These are phyloP conservation scores for Aleiodes sp. DNA, from an alignment of 1,140 invertebrate genomes.

Conservation along the genomic window DNA sequence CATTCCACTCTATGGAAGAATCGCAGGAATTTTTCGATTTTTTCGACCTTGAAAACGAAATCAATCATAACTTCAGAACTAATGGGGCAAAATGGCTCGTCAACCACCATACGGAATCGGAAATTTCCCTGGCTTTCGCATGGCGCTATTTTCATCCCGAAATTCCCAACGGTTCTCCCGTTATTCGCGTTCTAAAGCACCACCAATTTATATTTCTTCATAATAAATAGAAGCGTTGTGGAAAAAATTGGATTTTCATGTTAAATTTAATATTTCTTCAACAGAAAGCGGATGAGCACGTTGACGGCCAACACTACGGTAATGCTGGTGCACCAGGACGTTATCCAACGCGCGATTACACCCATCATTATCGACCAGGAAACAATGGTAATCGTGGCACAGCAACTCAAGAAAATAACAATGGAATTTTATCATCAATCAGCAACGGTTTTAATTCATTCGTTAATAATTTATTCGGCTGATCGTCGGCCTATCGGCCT, in stretches of 20 bases:
- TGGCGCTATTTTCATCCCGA: no score
- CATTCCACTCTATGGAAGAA: no score
- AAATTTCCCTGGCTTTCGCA: no score
- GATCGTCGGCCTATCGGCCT: conserved; percentile 48
- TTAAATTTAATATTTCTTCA: not conserved
- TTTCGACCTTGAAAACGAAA: no score
- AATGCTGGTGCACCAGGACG: conserved; percentile 38
- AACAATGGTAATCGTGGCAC: conserved; percentile 36
- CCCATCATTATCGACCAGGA: conserved; percentile 55
- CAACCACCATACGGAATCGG: no score
- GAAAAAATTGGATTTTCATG: not conserved
- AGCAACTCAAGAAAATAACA: conserved; percentile 56
- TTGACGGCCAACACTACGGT: conserved; percentile 38
- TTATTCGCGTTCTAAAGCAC: no score
- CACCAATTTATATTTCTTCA: no score
- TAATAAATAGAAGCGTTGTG: not conserved
- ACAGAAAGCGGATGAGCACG: conserved; percentile 54
- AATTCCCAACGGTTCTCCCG: no score
- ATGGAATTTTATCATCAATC: conserved; percentile 78
- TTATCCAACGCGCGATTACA: conserved; percentile 63
- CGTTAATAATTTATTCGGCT: conserved; percentile 79
- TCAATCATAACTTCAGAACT: no score
- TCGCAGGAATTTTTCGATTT: no score
- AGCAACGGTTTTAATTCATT: conserved; percentile 80
- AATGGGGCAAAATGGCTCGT: no score